Evolutionary conservation across 2,113 vertebrate genomes (phyloP), one percentile per base, ranked within the genome.

Genomic region (Psilopsiagon aurifrons): DNA sequence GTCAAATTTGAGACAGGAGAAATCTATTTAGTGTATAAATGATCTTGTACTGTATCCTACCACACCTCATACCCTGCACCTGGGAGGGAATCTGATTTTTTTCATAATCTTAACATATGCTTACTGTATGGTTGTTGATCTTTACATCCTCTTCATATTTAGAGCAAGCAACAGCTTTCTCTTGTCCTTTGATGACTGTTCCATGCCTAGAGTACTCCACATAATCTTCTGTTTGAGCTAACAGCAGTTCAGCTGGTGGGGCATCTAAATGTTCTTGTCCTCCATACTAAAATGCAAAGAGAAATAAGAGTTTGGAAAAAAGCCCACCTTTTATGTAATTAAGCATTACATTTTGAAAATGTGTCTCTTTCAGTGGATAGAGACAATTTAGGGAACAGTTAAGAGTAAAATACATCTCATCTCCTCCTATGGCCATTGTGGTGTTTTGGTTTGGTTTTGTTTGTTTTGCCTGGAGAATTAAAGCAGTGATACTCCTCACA

Each of bases 211-310:
- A 99, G 92, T 99, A 99, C 94, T 99, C 99, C 94, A 99, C 98
- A 1, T 99, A 99, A 93, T 99, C 99, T 97, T 99, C 99, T 0
- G 99, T 99, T 96, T 99, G 99, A 71, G 99, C 99, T 95, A 99
- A 90, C 6, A 99, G 98, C 92, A 99, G 92, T 92, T 99, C 99
- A 79, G 98, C 97, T 3, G 99, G 99, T 39, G 99, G 99, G 4
- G 98, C 98, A 89, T 99, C 98, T 90, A 99, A 96, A 93, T 99
- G 99, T 94, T 99, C 98, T 92, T 99, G 95, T 62, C 99, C 99
- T 70, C 99, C 99, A 44, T 99, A 99, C 99, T 99, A 91, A 82
- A 96, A 95, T 54, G 33, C 41, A 87, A 92, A 93, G 0, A 83
- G 71, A 82, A 96, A 71, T 1, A 51, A n/a, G 2, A 44, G 52